A percentile compares a stretch with the other conserved stretches of the same genome.
Evolutionary conservation across 2,113 vertebrate species (phyloP).

Genomic region (Cebus imitator): DNA sequence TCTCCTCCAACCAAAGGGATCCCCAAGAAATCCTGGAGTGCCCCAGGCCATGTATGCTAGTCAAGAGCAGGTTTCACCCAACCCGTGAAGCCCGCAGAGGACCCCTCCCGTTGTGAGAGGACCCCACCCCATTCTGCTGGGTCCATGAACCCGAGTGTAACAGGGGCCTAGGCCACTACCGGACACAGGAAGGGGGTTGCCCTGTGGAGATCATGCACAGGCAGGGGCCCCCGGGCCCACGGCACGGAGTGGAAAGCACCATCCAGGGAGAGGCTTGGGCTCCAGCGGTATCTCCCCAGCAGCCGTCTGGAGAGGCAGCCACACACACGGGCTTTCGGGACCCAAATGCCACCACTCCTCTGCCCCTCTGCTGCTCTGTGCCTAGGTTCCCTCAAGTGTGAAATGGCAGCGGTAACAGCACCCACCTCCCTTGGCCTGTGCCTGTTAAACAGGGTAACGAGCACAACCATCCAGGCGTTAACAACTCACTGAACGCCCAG

Average conservation of each 20-base stretch:
- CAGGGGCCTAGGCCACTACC: neutral
- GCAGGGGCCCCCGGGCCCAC: neutral
- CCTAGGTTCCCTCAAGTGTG: neutral
- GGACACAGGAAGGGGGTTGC: rapidly evolving
- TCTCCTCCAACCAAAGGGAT: neutral
- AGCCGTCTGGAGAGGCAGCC: rapidly evolving
- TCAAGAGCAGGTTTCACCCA: rapidly evolving
- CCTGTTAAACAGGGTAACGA: neutral
- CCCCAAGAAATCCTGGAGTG: neutral
- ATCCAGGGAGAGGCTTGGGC: neutral
- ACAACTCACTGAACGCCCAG: rapidly evolving
- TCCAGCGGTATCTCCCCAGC: neutral
- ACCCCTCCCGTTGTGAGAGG: neutral
- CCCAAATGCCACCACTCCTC: rapidly evolving
- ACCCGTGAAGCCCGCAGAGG: rapidly evolving
- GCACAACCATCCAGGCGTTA: rapidly evolving
- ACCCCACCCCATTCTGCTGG: neutral
- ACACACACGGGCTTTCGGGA: rapidly evolving
- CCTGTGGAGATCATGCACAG: rapidly evolving
- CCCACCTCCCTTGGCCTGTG: neutral
- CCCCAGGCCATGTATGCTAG: rapidly evolving
- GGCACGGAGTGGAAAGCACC: rapidly evolving
- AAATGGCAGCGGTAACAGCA: neutral
- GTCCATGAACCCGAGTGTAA: rapidly evolving
- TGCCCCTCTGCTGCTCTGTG: neutral